phyloP scores from a whole-genome alignment of 2,888 invertebrate species.

The Odontothrips loti region DNA sequence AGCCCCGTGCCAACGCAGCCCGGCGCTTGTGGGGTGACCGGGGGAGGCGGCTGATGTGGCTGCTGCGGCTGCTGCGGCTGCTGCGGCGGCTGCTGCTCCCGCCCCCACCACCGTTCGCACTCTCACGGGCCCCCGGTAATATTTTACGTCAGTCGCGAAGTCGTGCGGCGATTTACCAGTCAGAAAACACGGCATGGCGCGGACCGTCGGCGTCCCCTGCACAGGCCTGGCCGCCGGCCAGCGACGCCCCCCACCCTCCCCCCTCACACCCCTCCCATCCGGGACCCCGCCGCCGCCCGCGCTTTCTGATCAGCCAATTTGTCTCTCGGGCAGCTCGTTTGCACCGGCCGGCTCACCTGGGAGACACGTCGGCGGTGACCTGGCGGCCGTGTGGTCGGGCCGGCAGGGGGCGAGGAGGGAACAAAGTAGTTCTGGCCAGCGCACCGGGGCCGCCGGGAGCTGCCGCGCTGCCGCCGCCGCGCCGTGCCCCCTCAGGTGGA shows the following conservation, averaged over 20 bases:
- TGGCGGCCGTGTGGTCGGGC: too few species aligned
- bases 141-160: neutral
- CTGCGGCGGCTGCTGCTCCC: neutral
- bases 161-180: constrained; percentile 4
- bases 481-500: neutral
- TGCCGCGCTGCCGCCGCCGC: too few species aligned
- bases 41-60: neutral
- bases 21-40: too few species aligned
- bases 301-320: constrained; percentile 23
- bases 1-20: neutral
- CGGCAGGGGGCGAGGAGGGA: too few species aligned
- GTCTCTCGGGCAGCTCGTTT: constrained; percentile 10
- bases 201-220: neutral
- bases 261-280: neutral
- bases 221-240: neutral
- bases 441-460: too few species aligned
- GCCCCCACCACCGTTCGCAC: neutral
- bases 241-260: neutral
- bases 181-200: neutral
- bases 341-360: neutral
- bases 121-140: neutral
- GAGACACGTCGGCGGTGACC: neutral
- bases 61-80: neutral
- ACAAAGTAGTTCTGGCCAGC: too few species aligned
- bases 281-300: neutral